Percentiles rank a stretch among this genome's conserved stretches.
Conservation (phyloP, 2,888 invertebrate genomes). For the Drosophila anomalata region DNA sequence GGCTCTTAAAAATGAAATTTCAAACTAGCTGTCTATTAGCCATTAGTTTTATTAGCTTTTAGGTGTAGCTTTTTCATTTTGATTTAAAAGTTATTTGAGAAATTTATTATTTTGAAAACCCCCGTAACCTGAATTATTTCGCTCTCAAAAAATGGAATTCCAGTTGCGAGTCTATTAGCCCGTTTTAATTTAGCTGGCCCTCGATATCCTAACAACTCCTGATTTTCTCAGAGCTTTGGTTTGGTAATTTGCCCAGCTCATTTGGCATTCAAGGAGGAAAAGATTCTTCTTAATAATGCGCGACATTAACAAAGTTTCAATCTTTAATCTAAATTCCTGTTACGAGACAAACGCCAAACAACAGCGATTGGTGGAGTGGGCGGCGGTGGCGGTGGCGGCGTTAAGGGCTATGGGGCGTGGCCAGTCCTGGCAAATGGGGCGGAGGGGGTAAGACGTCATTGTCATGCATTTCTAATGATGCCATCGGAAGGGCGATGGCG, state of each 20-base stretch:
- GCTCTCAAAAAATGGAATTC: no score
- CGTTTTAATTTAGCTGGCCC: neutral
- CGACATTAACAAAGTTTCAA: constrained; percentile 80
- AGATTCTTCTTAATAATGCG: constrained; percentile 75
- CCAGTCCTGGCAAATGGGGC: constrained; percentile 30
- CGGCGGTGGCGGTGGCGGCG: constrained; percentile 13
- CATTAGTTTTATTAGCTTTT: neutral
- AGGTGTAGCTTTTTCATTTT: neutral
- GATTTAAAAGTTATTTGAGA: neutral
- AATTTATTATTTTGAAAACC: no score
- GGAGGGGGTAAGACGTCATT: constrained; percentile 54
- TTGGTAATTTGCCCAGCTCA: constrained; percentile 63
- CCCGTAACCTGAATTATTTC: neutral
- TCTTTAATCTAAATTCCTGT: constrained; percentile 79
- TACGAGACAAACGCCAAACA: constrained; percentile 31
- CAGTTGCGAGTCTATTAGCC: neutral
- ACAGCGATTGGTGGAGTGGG: constrained; percentile 25
- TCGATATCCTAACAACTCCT: neutral
- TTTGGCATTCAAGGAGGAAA: constrained; percentile 60
- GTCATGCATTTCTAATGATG: constrained; percentile 81
- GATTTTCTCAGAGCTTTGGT: constrained; percentile 18
- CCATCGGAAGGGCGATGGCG: constrained; percentile 42
- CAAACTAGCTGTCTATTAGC: no score
- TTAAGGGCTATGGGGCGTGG: constrained; percentile 45
- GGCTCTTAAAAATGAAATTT: no score